Conservation (phyloP, 2,113 vertebrate species). For the Albula glossodonta region DNA sequence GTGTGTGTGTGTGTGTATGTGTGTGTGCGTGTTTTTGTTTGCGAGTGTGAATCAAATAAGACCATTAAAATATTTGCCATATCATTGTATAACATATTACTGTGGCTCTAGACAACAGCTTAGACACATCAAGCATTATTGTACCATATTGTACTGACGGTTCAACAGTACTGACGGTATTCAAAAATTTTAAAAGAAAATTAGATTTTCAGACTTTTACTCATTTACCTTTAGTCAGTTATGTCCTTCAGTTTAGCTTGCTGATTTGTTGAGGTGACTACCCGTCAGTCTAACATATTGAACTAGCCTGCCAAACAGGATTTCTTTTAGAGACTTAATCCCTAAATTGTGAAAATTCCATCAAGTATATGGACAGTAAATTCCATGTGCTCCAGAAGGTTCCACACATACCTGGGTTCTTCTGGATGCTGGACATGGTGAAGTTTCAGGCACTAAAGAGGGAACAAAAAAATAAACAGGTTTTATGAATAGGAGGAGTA, state of each 20-base stretch:
- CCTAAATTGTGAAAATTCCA: neutral
- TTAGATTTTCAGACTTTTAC: too few relatives aligned
- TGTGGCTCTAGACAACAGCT: too few relatives aligned
- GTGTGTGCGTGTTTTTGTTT: neutral
- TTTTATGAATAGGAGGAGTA: neutral
- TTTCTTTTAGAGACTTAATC: neutral
- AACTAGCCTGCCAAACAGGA: neutral
- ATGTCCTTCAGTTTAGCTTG: too few relatives aligned
- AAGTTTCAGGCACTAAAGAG: slow-evolving; percentile 15
- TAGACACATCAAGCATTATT: too few relatives aligned
- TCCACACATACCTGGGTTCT: slow-evolving; percentile 35
- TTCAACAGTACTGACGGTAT: too few relatives aligned
- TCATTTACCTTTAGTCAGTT: too few relatives aligned
- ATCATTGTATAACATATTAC: neutral
- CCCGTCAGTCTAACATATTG: neutral
- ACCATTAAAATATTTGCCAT: neutral
- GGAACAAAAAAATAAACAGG: neutral
- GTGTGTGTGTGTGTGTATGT: neutral
- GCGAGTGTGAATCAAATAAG: neutral
- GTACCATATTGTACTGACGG: too few relatives aligned
- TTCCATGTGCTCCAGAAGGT: slow-evolving; percentile 1
- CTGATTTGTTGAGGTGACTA: too few relatives aligned
- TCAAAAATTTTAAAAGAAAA: too few relatives aligned
- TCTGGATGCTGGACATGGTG: slow-evolving; percentile 49
- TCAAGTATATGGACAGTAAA: neutral